A percentile compares a stretch with the other conserved stretches of the same genome.
Conservation (phyloP, 2,113 vertebrate species). For the Protobothrops mucrosquamatus region DNA sequence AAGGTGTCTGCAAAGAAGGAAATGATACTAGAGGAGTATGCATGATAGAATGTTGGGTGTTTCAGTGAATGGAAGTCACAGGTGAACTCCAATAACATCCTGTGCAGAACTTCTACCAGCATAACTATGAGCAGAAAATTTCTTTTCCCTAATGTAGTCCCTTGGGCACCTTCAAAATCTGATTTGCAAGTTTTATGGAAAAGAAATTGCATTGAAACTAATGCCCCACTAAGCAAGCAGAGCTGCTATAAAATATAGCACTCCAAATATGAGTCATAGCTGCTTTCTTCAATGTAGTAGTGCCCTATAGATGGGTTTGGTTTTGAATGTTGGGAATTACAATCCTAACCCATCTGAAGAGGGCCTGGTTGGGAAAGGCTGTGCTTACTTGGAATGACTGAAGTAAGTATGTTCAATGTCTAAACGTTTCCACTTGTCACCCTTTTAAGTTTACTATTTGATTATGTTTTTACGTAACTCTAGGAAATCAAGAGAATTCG, state of each 20-base stretch:
- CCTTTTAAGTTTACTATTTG: no score
- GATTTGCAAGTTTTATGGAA: background rate
- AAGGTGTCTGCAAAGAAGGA: background rate
- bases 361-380: background rate
- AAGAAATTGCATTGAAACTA: background rate
- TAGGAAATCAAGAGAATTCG: no score
- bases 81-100: background rate
- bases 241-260: background rate
- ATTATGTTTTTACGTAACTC: no score
- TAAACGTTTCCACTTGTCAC: no score
- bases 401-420: no score
- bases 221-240: background rate
- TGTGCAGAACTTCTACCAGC: background rate
- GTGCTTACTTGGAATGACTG: no score
- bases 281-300: background rate
- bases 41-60: background rate
- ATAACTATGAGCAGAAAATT: background rate
- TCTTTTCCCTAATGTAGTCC: background rate
- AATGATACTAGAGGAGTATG: background rate
- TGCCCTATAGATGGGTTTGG: background rate
- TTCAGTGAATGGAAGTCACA: background rate
- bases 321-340: background rate
- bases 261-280: background rate
- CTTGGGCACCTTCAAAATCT: background rate
- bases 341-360: background rate